Evolutionary conservation across 2,888 invertebrate species (phyloP).

Genomic region (Mesochorus sp.): DNA sequence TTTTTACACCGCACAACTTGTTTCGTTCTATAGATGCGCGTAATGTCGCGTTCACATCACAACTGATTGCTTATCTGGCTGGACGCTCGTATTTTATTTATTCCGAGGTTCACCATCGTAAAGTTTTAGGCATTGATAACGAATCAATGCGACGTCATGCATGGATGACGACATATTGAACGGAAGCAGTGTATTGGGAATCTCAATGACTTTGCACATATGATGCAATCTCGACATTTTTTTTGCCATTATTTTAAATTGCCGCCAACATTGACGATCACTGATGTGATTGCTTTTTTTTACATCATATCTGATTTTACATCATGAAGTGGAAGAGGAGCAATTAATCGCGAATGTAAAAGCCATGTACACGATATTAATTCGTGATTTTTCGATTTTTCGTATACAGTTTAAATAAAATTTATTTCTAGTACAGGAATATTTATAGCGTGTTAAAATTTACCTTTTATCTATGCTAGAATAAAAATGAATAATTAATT

Average conservation of each 20-base stretch:
- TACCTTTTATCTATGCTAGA: no score
- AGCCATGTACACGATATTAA: background rate
- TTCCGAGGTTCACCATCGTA: background rate
- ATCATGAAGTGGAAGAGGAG: no score
- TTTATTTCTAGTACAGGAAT: no score
- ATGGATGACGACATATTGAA: slow-evolving; percentile 6
- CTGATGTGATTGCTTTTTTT: background rate
- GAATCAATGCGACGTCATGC: background rate
- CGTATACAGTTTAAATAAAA: no score
- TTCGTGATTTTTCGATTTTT: background rate
- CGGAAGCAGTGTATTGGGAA: background rate
- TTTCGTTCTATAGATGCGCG: background rate
- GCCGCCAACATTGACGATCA: background rate
- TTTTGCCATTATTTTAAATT: slow-evolving; percentile 1
- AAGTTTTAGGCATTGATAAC: background rate
- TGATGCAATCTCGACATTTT: slow-evolving; percentile 1
- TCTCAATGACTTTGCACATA: slow-evolving; percentile 29
- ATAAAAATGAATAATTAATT: no score
- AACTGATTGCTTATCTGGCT: background rate
- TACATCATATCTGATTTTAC: no score
- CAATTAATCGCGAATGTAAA: background rate
- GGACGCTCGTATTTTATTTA: slow-evolving; percentile 10
- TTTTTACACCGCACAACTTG: background rate
- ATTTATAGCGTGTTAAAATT: no score
- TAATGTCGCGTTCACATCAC: background rate